Evolutionary conservation across 2,113 vertebrate genomes (phyloP).

Genomic region (Pampusana beccarii): DNA sequence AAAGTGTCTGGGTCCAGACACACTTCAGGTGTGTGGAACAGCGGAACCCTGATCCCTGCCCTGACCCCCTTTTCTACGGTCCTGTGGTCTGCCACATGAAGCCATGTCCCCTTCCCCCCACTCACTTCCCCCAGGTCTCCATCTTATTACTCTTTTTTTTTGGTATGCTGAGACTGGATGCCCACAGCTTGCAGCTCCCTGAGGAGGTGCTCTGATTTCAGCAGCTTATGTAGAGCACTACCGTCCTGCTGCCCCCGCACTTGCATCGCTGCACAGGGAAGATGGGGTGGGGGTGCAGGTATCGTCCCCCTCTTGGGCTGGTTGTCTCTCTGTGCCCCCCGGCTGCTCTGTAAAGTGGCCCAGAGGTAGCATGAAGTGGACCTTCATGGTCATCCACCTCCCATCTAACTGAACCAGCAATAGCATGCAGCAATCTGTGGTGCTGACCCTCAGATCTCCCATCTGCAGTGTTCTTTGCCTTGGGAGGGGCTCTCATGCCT

Average conservation of each 20-base stretch:
- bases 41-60: not conserved
- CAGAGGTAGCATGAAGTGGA: not conserved
- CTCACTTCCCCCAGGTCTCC: not conserved
- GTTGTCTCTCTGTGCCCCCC: not conserved
- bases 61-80: not conserved
- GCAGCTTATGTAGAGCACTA: conserved; percentile 37
- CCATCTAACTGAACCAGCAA: not conserved
- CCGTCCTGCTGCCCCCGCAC: not conserved
- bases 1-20: not conserved
- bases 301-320: not conserved
- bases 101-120: accelerated
- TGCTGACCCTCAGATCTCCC: not conserved
- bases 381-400: not conserved
- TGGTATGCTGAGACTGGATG: conserved; percentile 6
- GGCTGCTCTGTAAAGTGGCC: not conserved
- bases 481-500: not conserved
- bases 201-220: not conserved
- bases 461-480: not conserved
- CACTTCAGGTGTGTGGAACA: not conserved
- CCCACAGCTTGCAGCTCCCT: conserved; percentile 32
- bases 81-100: not conserved
- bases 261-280: not conserved
- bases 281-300: not conserved
- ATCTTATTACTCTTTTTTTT: not conserved
- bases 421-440: not conserved